A percentile compares a stretch with the other conserved stretches of the same genome.
Conservation (phyloP, 2,797 vertebrate genomes). For the Arnoldichthys spilopterus region DNA sequence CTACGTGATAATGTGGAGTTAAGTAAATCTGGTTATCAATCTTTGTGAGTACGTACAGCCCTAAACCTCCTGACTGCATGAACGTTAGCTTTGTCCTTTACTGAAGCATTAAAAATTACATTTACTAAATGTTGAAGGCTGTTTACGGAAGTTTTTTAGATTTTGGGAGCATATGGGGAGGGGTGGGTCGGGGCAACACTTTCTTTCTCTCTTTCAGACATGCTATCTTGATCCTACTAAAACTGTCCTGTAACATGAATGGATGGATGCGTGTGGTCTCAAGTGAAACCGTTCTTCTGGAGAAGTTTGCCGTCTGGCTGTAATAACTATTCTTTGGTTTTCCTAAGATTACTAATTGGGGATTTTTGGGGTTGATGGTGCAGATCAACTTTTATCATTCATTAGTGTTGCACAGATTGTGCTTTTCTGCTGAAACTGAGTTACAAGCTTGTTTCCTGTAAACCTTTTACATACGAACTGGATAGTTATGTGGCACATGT, state of each 20-base stretch:
- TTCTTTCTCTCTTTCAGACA: slow-evolving; percentile 77
- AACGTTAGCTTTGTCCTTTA: slow-evolving; percentile 76
- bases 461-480: neutral
- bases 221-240: slow-evolving; percentile 63
- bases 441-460: slow-evolving; percentile 8
- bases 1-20: slow-evolving; percentile 79
- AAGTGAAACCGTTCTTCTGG: neutral
- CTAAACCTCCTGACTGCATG: slow-evolving; percentile 73
- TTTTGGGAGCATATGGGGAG: slow-evolving; percentile 59
- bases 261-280: slow-evolving; percentile 58
- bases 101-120: slow-evolving; percentile 57
- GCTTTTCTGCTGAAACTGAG: slow-evolving; percentile 36
- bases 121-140: slow-evolving; percentile 51
- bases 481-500: neutral
- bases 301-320: slow-evolving; percentile 11
- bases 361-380: slow-evolving; percentile 40
- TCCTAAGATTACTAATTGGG: slow-evolving; percentile 4
- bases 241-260: slow-evolving; percentile 64
- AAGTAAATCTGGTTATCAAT: slow-evolving; percentile 77
- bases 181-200: slow-evolving; percentile 67
- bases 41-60: slow-evolving; percentile 73
- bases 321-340: slow-evolving; percentile 8
- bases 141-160: slow-evolving; percentile 28
- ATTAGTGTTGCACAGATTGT: slow-evolving; percentile 9
- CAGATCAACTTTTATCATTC: slow-evolving; percentile 63